A percentile compares a stretch with the other conserved stretches of the same genome.
These are phyloP conservation scores for Netelia inedita DNA, from an alignment of 2,888 invertebrate species.

Conservation along the genomic window DNA sequence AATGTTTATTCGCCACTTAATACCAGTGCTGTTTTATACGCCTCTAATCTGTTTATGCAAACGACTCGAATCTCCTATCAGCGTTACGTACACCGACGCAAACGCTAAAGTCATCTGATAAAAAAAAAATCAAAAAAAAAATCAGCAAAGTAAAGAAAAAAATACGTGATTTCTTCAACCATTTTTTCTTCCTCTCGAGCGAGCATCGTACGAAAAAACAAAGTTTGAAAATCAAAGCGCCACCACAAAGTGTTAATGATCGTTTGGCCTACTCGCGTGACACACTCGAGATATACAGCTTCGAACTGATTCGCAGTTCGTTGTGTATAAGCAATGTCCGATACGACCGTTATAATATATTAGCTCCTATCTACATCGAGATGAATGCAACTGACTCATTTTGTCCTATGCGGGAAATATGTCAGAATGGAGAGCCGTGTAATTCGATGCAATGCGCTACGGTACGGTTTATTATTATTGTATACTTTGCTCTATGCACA, in stretches of 20 bases:
- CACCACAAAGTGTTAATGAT: constrained; percentile 8
- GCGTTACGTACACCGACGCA: not conserved
- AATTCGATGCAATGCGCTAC: constrained; percentile 41
- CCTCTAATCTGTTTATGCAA: constrained; percentile 33
- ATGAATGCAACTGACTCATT: constrained; percentile 58
- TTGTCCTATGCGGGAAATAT: constrained; percentile 21
- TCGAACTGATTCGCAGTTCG: not conserved
- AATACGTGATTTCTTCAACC: no score
- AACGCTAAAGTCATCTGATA: no score
- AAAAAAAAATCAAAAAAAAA: no score
- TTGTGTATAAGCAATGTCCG: constrained; percentile 1
- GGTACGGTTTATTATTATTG: constrained; percentile 40
- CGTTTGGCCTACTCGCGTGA: constrained; percentile 36
- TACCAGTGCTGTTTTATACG: constrained; percentile 9
- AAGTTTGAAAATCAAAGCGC: no score
- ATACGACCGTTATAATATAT: constrained; percentile 24
- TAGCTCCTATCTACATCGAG: constrained; percentile 12
- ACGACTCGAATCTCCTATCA: constrained; percentile 2
- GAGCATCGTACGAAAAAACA: no score
- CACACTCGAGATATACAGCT: constrained; percentile 7
- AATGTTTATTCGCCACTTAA: constrained; percentile 5
- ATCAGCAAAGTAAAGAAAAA: no score
- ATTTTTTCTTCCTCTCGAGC: no score
- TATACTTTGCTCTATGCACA: no score
- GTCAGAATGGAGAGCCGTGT: constrained; percentile 24